Evolutionary conservation across 2,888 invertebrate species (phyloP).

Genomic region (Shargacucullia verbasci): DNA sequence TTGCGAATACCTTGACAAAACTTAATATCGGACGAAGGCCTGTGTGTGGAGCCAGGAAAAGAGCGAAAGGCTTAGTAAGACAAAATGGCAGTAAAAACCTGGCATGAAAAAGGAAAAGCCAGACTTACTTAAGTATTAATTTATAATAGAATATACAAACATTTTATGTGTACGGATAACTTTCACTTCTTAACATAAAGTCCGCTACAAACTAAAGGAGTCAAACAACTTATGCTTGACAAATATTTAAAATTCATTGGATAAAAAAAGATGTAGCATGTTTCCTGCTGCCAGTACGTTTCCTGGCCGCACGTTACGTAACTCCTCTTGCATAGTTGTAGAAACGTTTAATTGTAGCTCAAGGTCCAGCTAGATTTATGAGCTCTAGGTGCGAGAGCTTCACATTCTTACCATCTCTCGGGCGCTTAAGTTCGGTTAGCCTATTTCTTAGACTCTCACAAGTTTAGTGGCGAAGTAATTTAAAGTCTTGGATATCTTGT

Average conservation of each 20-base stretch:
- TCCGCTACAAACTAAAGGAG: no score
- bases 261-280: no score
- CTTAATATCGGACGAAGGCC: slow-evolving; percentile 52
- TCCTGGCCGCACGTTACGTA: slow-evolving; percentile 29
- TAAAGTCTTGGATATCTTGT: slow-evolving; percentile 5
- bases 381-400: slow-evolving; percentile 48
- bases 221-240: no score
- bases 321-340: slow-evolving; percentile 51
- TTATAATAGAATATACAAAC: no score
- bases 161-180: no score
- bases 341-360: slow-evolving; percentile 55
- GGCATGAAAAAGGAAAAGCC: no score
- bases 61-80: no score
- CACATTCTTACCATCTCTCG: slow-evolving; percentile 35
- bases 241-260: no score
- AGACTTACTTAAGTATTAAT: no score
- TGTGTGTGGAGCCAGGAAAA: slow-evolving; percentile 24
- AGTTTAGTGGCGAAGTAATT: slow-evolving; percentile 18
- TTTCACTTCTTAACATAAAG: no score
- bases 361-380: slow-evolving; percentile 57
- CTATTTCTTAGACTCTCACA: slow-evolving; percentile 41
- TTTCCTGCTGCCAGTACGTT: background rate
- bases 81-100: no score
- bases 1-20: slow-evolving; percentile 57
- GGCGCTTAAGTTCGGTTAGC: slow-evolving; percentile 14